Evolutionary conservation across 2,888 invertebrate genomes (phyloP), one percentile per base, ranked within the genome.

Genomic region (Gonocerus acuteangulatus): DNA sequence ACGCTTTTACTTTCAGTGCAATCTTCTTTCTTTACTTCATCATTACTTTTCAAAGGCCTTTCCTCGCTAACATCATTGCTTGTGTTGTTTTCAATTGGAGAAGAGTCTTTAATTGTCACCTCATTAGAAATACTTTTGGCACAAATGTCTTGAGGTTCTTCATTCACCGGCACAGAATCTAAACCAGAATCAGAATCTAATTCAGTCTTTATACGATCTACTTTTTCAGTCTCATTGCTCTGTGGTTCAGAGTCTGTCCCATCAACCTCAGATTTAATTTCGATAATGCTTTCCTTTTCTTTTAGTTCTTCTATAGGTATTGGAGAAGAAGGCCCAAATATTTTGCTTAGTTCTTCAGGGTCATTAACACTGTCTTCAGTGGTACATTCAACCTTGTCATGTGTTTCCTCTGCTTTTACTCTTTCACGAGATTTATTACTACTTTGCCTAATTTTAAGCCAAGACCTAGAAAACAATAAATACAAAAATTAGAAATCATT

Each of bases 361-460:
- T 27, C 16, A 11, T 3, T 49, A 22, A 49, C 22, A 22, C 4
- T 23, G 3, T 22, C 9, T 9, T 2, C 13, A 3, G 6, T 23
- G 2, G 11, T 48, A 15, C 16, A 11, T 6, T 19, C 48, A 18
- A 16, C 18, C 22, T 48, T 18, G 18, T 9, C 7, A 18, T 11
- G 4, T 6, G 27, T 6, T 27, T 27, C 36, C 19, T 16, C 16
- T 13, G 19, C 51, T 36, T 34, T 51, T 2, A 48, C 23, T 54
- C 62, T 65, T 23, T 57, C 61, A 19, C 9, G 22, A 18, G 13
- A 19, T 6, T 52, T 36, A n/a, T 9, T 18, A 15, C 56, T 15
- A 23, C 13, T 19, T 49, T 45, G 32, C 16, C 23, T 19, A 21
- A 59, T 23, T 22, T 34, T 22, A 19, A 32, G 22, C 47, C 47